Conservation (phyloP, 2,888 invertebrate species). For the Phoronis australis region DNA sequence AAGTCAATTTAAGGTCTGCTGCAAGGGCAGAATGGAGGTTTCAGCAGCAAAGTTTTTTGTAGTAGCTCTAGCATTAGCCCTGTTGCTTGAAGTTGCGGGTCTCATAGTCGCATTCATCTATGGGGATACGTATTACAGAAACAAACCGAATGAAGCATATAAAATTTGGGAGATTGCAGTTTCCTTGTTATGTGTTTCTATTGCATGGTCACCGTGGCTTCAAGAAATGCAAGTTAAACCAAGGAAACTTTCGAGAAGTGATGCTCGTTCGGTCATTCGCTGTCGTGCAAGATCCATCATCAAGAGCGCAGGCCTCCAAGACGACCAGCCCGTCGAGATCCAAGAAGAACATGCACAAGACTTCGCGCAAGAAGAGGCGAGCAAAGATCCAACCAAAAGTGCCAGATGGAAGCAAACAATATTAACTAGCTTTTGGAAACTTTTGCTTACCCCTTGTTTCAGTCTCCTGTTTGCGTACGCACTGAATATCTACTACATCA, state of each 20-base stretch:
- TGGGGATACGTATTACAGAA: background rate
- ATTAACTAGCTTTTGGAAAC: constrained; percentile 3
- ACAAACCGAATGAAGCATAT: background rate
- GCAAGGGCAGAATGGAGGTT: background rate
- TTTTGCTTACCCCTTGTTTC: constrained; percentile 9
- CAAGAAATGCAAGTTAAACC: background rate
- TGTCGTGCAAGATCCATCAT: too few species aligned
- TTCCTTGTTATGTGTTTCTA: background rate
- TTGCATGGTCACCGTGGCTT: background rate
- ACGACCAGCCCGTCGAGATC: too few species aligned
- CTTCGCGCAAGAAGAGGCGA: too few species aligned
- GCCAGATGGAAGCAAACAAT: constrained; percentile 13
- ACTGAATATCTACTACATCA: background rate
- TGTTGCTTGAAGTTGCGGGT: constrained; percentile 16
- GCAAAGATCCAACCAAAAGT: constrained; percentile 4
- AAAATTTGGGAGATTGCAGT: background rate
- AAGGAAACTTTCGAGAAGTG: too few species aligned
- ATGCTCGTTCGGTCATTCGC: too few species aligned
- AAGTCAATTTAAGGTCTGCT: constrained; percentile 4
- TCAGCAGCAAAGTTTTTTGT: background rate
- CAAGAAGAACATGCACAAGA: too few species aligned
- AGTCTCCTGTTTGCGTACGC: background rate
- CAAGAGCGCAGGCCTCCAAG: too few species aligned
- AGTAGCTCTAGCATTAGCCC: constrained; percentile 10
- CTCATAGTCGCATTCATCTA: constrained; percentile 6